Percentiles rank a stretch among this genome's conserved stretches.
phyloP scores from a whole-genome alignment of 2,113 vertebrate genomes.

The Corydoras sp. region DNA sequence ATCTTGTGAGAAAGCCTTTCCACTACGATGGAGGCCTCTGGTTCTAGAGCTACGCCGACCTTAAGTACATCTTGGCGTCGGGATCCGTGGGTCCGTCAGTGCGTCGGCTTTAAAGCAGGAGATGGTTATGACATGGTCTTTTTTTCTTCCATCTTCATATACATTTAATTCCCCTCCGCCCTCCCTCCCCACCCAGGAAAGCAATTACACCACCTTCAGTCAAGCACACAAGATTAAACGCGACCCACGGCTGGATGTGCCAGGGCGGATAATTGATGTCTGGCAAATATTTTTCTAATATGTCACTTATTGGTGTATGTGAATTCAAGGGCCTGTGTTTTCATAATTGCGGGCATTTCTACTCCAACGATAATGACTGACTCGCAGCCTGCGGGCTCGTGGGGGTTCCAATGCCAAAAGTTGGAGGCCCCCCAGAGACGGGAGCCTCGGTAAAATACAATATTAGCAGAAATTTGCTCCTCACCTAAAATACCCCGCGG shows the following conservation, averaged over 20 bases:
- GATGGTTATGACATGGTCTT: constrained; percentile 1
- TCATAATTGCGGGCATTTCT: constrained; percentile 44
- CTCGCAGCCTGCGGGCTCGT: constrained; percentile 39
- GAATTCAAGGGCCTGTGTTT: constrained; percentile 41
- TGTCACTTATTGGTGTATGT: constrained; percentile 48
- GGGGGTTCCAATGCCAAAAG: constrained; percentile 46
- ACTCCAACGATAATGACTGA: constrained; percentile 46
- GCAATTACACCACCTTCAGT: constrained; percentile 29
- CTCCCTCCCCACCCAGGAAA: neutral
- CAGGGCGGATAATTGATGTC: constrained; percentile 46
- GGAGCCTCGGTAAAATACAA: constrained; percentile 24
- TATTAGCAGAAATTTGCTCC: constrained; percentile 40
- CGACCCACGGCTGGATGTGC: constrained; percentile 39
- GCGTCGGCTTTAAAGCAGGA: neutral
- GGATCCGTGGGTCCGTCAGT: no score
- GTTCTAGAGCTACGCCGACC: no score
- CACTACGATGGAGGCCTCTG: no score
- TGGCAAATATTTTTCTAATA: constrained; percentile 46
- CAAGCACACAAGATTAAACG: constrained; percentile 41
- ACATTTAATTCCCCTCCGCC: neutral
- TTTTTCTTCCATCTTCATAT: neutral
- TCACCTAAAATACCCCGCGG: constrained; percentile 38
- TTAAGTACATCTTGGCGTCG: no score
- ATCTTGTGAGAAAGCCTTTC: no score
- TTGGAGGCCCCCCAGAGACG: constrained; percentile 27